Conservation (phyloP, 2,113 vertebrate species). For the Erinaceus europaeus region DNA sequence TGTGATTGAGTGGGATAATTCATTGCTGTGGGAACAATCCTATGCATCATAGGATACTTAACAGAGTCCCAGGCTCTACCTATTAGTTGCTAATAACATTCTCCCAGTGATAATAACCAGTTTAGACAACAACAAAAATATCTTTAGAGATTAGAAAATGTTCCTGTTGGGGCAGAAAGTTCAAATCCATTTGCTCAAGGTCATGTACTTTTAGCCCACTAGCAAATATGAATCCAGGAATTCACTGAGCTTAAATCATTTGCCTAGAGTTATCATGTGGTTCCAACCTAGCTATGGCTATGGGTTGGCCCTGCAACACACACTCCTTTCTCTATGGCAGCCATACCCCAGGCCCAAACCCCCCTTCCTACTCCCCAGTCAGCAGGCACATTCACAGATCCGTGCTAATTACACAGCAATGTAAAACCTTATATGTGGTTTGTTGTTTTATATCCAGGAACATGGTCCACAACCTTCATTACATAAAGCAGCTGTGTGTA, state of each 20-base stretch:
- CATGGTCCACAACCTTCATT: conserved; percentile 72
- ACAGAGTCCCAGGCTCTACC: not conserved
- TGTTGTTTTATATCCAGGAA: conserved; percentile 76
- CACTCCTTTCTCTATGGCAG: not conserved
- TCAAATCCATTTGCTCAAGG: not conserved
- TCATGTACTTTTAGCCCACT: not conserved
- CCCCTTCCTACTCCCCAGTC: not conserved
- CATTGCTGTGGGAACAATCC: not conserved
- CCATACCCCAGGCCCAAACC: not conserved
- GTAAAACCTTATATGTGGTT: conserved; percentile 76
- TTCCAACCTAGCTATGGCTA: not conserved
- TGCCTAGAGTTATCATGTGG: not conserved
- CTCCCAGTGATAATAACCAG: not conserved
- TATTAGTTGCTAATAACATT: not conserved
- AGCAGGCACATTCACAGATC: conserved; percentile 52
- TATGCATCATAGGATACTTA: not conserved
- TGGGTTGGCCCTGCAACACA: not conserved
- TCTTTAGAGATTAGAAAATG: not conserved
- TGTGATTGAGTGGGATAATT: not conserved
- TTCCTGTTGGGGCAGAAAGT: not conserved
- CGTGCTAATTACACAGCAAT: conserved; percentile 70
- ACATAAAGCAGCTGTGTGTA: conserved; percentile 77
- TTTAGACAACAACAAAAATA: too few relatives aligned
- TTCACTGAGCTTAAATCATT: not conserved
- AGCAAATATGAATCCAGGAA: not conserved